Percentiles rank a stretch among this genome's conserved stretches.
These are phyloP conservation scores for Pocillopora meandrina DNA, from an alignment of 92 coral and sea anemone genomes.

Conservation along the genomic window DNA sequence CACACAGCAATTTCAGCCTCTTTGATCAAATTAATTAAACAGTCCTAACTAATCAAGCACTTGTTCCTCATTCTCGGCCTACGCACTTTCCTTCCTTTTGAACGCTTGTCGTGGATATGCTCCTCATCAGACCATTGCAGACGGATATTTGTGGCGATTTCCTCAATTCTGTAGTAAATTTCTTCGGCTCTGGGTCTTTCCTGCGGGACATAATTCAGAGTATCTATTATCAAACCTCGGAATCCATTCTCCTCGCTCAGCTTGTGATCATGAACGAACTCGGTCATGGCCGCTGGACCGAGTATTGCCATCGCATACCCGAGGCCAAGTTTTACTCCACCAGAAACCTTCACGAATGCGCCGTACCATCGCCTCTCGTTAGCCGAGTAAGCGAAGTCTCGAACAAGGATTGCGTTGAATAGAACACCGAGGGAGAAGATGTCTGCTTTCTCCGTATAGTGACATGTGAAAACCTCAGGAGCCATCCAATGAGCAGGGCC, in stretches of 20 bases:
- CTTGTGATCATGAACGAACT: slow-evolving; percentile 33
- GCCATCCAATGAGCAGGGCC: slow-evolving; percentile 83
- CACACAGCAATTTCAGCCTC: too few species aligned
- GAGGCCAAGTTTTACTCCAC: slow-evolving; percentile 46
- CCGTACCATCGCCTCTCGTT: slow-evolving; percentile 68
- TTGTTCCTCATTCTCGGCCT: slow-evolving; percentile 4
- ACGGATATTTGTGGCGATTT: slow-evolving; percentile 26
- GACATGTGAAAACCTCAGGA: slow-evolving; percentile 66
- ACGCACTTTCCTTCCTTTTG: background rate
- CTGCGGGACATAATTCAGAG: slow-evolving; percentile 41
- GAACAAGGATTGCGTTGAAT: slow-evolving; percentile 77
- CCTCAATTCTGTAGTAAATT: slow-evolving; percentile 39
- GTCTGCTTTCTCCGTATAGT: slow-evolving; percentile 69
- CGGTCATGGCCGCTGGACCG: slow-evolving; percentile 34
- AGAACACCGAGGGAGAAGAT: slow-evolving; percentile 82
- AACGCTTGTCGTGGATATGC: background rate
- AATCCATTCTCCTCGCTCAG: slow-evolving; percentile 40
- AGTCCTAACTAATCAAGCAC: slow-evolving; percentile 6
- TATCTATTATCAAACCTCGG: slow-evolving; percentile 43
- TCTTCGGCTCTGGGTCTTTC: slow-evolving; percentile 63
- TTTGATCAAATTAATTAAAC: background rate
- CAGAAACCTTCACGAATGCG: slow-evolving; percentile 66
- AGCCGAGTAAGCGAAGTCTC: slow-evolving; percentile 56
- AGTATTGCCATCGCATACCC: slow-evolving; percentile 61
- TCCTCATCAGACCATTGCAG: slow-evolving; percentile 28